Percentiles rank a stretch among this genome's conserved stretches.
These are phyloP conservation scores for Spialia ferax DNA, from an alignment of 2,888 invertebrate genomes.

Conservation along the genomic window DNA sequence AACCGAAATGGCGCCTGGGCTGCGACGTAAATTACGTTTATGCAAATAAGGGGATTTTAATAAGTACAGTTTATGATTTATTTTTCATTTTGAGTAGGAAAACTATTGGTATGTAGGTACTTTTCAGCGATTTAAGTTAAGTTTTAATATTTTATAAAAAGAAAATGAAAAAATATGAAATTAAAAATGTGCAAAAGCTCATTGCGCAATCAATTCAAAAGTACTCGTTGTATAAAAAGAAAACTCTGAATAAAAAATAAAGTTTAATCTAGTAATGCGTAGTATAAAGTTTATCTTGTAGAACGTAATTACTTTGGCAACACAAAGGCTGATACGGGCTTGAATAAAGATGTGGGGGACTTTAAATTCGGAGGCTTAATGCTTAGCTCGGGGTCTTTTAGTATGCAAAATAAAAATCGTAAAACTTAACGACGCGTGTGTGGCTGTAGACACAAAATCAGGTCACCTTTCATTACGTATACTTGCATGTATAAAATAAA, in stretches of 20 bases:
- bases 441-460: conserved; percentile 18
- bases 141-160: background rate
- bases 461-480: conserved; percentile 31
- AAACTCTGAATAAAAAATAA: background rate
- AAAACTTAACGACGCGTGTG: conserved; percentile 42
- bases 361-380: conserved; percentile 22
- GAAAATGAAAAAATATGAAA: background rate
- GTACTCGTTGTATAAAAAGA: background rate
- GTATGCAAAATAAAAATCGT: conserved; percentile 46
- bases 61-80: conserved; percentile 6
- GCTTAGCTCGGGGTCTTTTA: conserved; percentile 36
- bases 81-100: too few relatives aligned
- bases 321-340: conserved; percentile 6
- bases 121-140: background rate
- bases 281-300: conserved; percentile 12
- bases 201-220: conserved; percentile 16
- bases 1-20: conserved; percentile 9
- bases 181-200: conserved; percentile 9
- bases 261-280: conserved; percentile 1
- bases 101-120: too few relatives aligned
- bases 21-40: conserved; percentile 13
- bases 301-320: conserved; percentile 10
- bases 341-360: conserved; percentile 15
- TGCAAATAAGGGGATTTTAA: conserved; percentile 22
- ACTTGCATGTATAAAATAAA: conserved; percentile 33